phyloP scores from a whole-genome alignment of 2,113 vertebrate genomes.

The Thermophis baileyi region DNA sequence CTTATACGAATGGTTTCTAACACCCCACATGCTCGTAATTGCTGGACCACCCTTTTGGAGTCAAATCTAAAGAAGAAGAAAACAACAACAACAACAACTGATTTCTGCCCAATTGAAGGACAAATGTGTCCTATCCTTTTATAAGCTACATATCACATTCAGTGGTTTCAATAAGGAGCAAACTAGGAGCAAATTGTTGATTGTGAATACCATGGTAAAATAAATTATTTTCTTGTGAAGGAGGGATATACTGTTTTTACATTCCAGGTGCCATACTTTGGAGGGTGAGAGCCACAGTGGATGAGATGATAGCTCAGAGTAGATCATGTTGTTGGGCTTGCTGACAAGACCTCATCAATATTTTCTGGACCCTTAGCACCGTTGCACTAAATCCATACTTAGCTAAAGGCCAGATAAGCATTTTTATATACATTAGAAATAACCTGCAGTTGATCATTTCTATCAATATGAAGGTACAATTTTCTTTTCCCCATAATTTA shows the following conservation, averaged over 20 bases:
- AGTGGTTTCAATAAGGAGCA: not conserved
- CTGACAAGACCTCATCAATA: not conserved
- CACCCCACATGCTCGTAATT: conserved; percentile 93
- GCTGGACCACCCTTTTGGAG: conserved; percentile 88
- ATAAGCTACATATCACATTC: not conserved
- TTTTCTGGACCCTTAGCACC: not conserved
- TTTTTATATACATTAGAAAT: not conserved
- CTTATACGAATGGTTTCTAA: conserved; percentile 95
- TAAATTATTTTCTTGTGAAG: not conserved
- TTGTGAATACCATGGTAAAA: not conserved
- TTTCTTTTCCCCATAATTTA: not conserved
- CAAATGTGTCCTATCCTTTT: not conserved
- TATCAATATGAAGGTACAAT: not conserved
- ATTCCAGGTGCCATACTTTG: not conserved
- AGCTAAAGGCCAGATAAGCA: not conserved
- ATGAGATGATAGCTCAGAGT: not conserved
- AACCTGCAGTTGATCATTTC: not conserved
- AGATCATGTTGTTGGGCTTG: not conserved
- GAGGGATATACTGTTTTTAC: not conserved
- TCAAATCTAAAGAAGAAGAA: conserved; percentile 76
- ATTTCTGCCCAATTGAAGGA: conserved; percentile 13
- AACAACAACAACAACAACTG: not conserved
- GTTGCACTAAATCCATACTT: not conserved
- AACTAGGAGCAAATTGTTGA: not conserved
- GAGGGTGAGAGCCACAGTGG: not conserved